phyloP scores from a whole-genome alignment of 2,888 invertebrate genomes.

The Petrophora chlorosata region DNA sequence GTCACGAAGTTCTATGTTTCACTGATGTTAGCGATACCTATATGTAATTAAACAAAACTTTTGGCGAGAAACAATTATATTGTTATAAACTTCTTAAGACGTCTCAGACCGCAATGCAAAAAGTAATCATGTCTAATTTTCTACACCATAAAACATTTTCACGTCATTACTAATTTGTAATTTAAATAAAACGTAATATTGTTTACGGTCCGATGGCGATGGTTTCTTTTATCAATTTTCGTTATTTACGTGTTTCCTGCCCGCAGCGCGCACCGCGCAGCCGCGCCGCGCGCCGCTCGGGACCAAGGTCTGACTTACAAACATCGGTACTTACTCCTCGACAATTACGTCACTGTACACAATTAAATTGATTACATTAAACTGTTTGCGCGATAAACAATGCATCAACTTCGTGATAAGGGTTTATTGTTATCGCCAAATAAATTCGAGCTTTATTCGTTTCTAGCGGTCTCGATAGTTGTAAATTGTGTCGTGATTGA shows the following conservation, averaged over 20 bases:
- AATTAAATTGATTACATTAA: constrained; percentile 17
- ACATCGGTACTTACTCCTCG: neutral
- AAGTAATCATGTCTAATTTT: neutral
- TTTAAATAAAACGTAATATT: constrained; percentile 18
- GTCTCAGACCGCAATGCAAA: neutral
- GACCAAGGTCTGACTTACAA: constrained; percentile 23
- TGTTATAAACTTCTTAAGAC: no score
- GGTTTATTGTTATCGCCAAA: constrained; percentile 31
- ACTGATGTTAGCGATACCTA: no score
- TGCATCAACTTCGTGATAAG: constrained; percentile 23
- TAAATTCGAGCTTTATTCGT: constrained; percentile 24
- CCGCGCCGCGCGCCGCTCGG: no score
- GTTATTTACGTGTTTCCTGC: constrained; percentile 32
- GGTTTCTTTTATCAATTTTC: constrained; percentile 34
- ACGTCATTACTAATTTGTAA: constrained; percentile 1
- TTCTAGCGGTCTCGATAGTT: constrained; percentile 10
- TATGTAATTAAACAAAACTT: no score
- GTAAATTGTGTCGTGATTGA: constrained; percentile 4
- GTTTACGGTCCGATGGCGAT: constrained; percentile 27
- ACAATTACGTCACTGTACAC: constrained; percentile 12
- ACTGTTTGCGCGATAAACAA: constrained; percentile 24
- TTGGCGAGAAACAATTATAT: no score
- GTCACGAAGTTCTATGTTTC: no score
- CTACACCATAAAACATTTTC: neutral
- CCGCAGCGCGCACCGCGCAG: no score